phyloP scores from a whole-genome alignment of 2,888 invertebrate genomes.

The Hypselothyrea guttata region DNA sequence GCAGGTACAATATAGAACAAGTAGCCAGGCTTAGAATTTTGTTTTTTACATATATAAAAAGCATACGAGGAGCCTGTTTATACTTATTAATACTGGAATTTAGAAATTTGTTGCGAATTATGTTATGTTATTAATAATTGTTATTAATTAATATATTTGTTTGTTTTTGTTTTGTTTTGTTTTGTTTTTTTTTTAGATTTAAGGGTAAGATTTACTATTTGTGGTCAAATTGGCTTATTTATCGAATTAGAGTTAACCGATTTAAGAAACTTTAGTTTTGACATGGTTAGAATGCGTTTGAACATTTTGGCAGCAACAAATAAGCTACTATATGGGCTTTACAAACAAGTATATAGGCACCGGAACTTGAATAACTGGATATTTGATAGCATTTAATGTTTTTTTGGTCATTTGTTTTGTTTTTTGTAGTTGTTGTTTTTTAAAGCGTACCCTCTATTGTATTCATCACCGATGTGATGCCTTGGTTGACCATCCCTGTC shows the following conservation, averaged over 20 bases:
- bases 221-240: neutral
- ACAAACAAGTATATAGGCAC: conserved; percentile 43
- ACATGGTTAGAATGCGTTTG: conserved; percentile 36
- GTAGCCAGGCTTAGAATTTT: neutral
- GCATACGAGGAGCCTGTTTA: too few relatives aligned
- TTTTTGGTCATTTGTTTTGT: conserved; percentile 38
- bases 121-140: neutral
- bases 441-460: conserved; percentile 89
- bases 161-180: too few relatives aligned
- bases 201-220: neutral
- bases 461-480: conserved; percentile 87
- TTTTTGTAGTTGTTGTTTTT: conserved; percentile 20
- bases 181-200: neutral
- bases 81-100: neutral
- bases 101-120: neutral
- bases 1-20: too few relatives aligned
- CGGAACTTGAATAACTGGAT: conserved; percentile 8
- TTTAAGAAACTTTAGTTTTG: conserved; percentile 6
- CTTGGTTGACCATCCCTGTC: conserved; percentile 97
- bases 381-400: conserved; percentile 1
- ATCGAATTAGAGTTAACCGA: too few relatives aligned
- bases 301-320: conserved; percentile 75
- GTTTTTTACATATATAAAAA: too few relatives aligned
- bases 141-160: too few relatives aligned
- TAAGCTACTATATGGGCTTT: conserved; percentile 64